A percentile compares a stretch with the other conserved stretches of the same genome.
Evolutionary conservation across 1,140 invertebrate species (phyloP).

Genomic region (Drosophila tani): DNA sequence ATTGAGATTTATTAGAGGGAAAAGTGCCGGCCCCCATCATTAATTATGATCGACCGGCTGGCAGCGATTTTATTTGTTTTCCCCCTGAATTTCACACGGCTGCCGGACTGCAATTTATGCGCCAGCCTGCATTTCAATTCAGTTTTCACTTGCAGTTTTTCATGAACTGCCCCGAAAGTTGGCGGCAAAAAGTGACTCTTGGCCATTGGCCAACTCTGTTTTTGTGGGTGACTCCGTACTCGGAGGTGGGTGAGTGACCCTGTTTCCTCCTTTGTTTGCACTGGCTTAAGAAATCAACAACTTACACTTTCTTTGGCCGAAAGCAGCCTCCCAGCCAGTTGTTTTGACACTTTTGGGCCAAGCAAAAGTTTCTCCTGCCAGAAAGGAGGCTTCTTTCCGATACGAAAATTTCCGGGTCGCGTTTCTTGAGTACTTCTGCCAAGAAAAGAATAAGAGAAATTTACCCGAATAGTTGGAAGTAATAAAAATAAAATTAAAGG

Average conservation of each 20-base stretch:
- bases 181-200: slow-evolving; percentile 27
- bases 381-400: slow-evolving; percentile 28
- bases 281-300: slow-evolving; percentile 60
- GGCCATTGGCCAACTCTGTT: slow-evolving; percentile 40
- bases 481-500: neutral
- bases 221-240: slow-evolving; percentile 11
- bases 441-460: neutral
- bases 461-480: neutral
- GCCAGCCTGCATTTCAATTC: slow-evolving; percentile 68
- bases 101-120: slow-evolving; percentile 57
- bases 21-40: slow-evolving; percentile 48
- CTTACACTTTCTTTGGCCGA: slow-evolving; percentile 69
- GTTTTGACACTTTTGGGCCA: slow-evolving; percentile 78
- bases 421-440: neutral
- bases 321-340: slow-evolving; percentile 55
- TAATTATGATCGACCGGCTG: slow-evolving; percentile 69
- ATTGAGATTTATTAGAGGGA: slow-evolving; percentile 76
- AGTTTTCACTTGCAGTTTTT: slow-evolving; percentile 62
- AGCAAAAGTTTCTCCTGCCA: slow-evolving; percentile 45
- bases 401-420: neutral
- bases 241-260: slow-evolving; percentile 10
- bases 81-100: slow-evolving; percentile 3
- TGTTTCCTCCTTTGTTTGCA: slow-evolving; percentile 32
- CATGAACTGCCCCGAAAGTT: slow-evolving; percentile 20
- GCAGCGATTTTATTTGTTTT: slow-evolving; percentile 63